Percentiles rank a stretch among this genome's conserved stretches.
Evolutionary conservation across 2,888 invertebrate species (phyloP).

Genomic region (Emmelina monodactyla): DNA sequence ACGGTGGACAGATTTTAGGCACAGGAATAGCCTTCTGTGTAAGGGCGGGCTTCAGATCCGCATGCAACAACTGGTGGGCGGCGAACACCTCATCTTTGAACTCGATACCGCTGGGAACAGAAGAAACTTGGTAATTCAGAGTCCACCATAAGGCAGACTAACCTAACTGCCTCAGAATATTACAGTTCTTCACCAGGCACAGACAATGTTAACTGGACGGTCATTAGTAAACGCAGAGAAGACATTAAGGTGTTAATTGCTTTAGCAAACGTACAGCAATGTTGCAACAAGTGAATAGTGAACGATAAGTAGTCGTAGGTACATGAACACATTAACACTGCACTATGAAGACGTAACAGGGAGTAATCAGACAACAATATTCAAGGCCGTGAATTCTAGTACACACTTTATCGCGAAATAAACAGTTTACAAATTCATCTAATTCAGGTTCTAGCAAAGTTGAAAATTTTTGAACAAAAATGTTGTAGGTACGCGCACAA

Average conservation of each 20-base stretch:
- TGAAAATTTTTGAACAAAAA: too few species aligned
- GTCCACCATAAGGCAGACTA: too few species aligned
- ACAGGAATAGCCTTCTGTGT: conserved; percentile 21
- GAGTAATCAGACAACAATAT: conserved; percentile 45
- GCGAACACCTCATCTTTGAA: conserved; percentile 80
- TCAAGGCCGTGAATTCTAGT: conserved; percentile 30
- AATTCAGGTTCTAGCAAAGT: too few species aligned
- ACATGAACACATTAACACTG: neutral
- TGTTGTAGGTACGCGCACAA: too few species aligned
- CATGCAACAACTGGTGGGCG: conserved; percentile 63
- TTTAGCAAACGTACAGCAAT: conserved; percentile 23
- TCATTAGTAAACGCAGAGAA: conserved; percentile 26
- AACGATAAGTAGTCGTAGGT: conserved; percentile 16
- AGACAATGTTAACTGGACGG: conserved; percentile 27
- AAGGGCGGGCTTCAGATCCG: conserved; percentile 46
- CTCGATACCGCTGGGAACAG: conserved; percentile 76
- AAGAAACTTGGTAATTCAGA: too few species aligned
- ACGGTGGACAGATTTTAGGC: conserved; percentile 8
- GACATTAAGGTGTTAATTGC: conserved; percentile 29
- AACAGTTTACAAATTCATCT: neutral
- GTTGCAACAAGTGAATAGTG: conserved; percentile 28
- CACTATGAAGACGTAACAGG: conserved; percentile 11
- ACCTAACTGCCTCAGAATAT: conserved; percentile 19
- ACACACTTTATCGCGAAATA: neutral
- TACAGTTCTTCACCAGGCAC: conserved; percentile 21